Conservation (phyloP, 1,140 invertebrate genomes). For the Drosophila auraria region DNA sequence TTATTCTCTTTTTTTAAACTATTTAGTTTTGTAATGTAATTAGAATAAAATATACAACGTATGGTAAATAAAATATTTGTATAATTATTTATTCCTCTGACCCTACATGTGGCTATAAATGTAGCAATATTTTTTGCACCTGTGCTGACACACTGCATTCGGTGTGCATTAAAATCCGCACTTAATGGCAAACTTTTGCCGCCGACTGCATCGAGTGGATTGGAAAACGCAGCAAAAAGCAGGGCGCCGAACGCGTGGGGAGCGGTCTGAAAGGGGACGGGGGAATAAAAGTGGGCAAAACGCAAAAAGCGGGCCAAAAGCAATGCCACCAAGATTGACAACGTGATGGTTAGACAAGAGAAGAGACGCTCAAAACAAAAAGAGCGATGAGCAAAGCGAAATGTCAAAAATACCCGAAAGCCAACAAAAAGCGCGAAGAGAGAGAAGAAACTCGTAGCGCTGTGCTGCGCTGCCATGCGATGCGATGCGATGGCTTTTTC, state of each 20-base stretch:
- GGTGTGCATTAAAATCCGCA: constrained; percentile 31
- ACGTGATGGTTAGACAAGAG: constrained; percentile 77
- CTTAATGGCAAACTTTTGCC: constrained; percentile 33
- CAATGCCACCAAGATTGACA: constrained; percentile 83
- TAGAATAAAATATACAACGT: not conserved
- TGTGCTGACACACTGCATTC: constrained; percentile 23
- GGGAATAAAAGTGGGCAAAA: constrained; percentile 58
- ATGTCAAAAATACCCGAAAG: constrained; percentile 80
- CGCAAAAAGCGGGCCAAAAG: constrained; percentile 59
- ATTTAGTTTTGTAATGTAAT: not conserved
- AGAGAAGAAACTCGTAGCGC: constrained; percentile 57
- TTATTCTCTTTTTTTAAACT: not conserved
- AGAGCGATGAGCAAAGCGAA: constrained; percentile 78
- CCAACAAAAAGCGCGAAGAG: constrained; percentile 46
- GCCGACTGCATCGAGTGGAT: constrained; percentile 24
- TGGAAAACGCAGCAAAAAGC: constrained; percentile 40
- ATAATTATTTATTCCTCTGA: not conserved
- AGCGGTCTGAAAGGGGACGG: constrained; percentile 25
- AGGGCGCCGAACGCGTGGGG: constrained; percentile 22
- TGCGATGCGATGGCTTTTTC: constrained; percentile 32
- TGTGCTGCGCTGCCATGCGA: too few species aligned
- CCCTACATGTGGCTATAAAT: not conserved
- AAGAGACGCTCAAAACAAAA: constrained; percentile 79
- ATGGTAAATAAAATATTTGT: not conserved
- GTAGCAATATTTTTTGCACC: constrained; percentile 42